Evolutionary conservation across 2,888 invertebrate genomes (phyloP).

Genomic region (Drosophila merina): DNA sequence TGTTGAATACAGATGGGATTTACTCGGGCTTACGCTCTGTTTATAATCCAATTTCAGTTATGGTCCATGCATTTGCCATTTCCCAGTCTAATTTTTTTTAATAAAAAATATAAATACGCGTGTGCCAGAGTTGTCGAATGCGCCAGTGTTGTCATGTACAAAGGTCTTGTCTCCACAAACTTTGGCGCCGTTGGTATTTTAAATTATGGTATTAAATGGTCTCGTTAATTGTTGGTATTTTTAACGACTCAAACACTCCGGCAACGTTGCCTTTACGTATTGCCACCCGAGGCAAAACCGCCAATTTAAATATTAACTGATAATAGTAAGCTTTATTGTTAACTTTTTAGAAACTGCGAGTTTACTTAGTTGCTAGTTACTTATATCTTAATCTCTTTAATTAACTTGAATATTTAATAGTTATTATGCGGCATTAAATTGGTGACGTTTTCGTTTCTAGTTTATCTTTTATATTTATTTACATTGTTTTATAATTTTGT

Average conservation of each 20-base stretch:
- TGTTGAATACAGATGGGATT: neutral
- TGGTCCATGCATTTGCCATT: conserved; percentile 1
- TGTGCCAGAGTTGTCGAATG: neutral
- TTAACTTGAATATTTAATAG: conserved; percentile 9
- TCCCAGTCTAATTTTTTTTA: neutral
- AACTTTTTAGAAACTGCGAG: neutral
- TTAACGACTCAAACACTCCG: neutral
- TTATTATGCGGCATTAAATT: neutral
- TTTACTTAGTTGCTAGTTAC: neutral
- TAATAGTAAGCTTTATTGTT: neutral
- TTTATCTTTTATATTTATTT: conserved; percentile 15
- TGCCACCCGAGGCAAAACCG: neutral
- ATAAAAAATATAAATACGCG: conserved; percentile 2
- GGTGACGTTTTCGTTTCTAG: conserved; percentile 7
- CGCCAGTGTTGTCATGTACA: neutral
- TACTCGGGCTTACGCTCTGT: conserved; percentile 2
- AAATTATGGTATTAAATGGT: neutral
- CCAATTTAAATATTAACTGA: neutral
- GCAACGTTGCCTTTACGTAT: too few species aligned
- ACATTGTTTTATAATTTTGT: conserved; percentile 13
- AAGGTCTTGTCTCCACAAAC: neutral
- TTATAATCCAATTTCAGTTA: neutral
- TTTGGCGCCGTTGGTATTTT: conserved; percentile 1
- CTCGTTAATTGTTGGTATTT: neutral
- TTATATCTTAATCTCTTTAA: neutral